Base-by-base conservation (phyloP, 2,888 invertebrate species). In the Craniophora ligustri region DNA sequence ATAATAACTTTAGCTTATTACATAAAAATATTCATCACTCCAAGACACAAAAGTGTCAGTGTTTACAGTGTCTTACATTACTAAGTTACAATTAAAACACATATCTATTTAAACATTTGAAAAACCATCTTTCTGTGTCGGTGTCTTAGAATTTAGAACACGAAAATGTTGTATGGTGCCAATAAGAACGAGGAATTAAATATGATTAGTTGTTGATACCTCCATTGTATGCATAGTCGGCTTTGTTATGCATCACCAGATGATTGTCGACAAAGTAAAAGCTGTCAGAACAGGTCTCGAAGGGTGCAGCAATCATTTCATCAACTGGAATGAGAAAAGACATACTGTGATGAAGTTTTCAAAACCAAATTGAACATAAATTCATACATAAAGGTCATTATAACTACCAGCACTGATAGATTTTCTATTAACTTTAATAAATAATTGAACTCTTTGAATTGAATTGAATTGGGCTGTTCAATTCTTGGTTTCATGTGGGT, bases 161-260 rank as follows among this genome's bases (percentile, higher is more conserved):
- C 62, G 39, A 50, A 66, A 74, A 67, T 34, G 34, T 50, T 74
- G 64, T 56, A 67, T 49, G 54, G 82, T 82, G 81, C 81, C 66
- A 69, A 73, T 71, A 58, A 49, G 5, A 45, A 16, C 36, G 15
- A 23, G 30, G 21, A 55, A 61, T 14, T 14, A 26, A 41, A 41
- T 7, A 15, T 38, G 30, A 23, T 83, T 81, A 92, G 61, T 89
- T 88, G 67, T 88, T 91, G 56, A 94, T 89, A 69, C 97, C 97
- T 56, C 98, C 98, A 79, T 98, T 97, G 91, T 99, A 99, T 41
- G 99, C 98, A 90, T 99, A 99, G 89, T 99, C 99, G 30, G 99
- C 99, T 94, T 99, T 99, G 92, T 99, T 99, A 94, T 99, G 99
- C 99, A 99, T 99, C 65, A 99, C 98, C 55, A 99, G 95, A 80